Base-by-base conservation (phyloP, 2,888 invertebrate genomes). In the Lepidonotus clava region DNA sequence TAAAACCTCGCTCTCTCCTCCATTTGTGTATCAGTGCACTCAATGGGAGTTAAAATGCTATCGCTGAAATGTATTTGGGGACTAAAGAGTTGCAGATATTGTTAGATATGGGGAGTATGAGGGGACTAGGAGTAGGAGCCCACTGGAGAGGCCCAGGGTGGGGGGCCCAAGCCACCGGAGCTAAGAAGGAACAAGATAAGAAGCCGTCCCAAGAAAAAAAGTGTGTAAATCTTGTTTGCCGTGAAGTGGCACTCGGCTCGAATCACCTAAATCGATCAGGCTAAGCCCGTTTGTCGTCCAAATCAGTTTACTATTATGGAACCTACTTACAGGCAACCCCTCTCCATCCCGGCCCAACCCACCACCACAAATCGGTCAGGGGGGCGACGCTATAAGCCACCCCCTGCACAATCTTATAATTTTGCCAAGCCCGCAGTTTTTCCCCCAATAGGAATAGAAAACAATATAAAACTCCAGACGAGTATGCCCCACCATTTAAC, bases 211-310 rank as follows among this genome's bases (percentile, higher is more conserved):
- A 46, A 46, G 46, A 46, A 46, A 18, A 46, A 46, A 76, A 76
- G 38, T 34, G 32, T 8, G 38, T n/a, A 76, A 76, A 76, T 76
- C 76, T 34, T 24, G 76, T 76, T 76, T 76, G 38, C 24, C 11
- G 36, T 76, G 76, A 24, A 76, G 76, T 40, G 76, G 36, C 28
- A 28, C 76, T 76, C 76, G 38, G 1, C 40, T 24, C n/a, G 76
- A 76, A 76, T 76, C 76, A 76, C 76, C 76, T 76, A 76, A 76
- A 76, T 76, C 76, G 76, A 76, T 76, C 76, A 76, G 38, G 38
- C 21, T 76, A 76, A 76, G 76, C 76, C 76, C 40, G 76, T 76
- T 76, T 76, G 76, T 40, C 38, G 40, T 1, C 76, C n/a, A 76
- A 76, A 76, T 34, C 76, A 76, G 76, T 28, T 76, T 76, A 76